These are phyloP conservation scores for Tretioscincus oriximinensis DNA, from an alignment of 2,113 vertebrate genomes.

Conservation along the genomic window DNA sequence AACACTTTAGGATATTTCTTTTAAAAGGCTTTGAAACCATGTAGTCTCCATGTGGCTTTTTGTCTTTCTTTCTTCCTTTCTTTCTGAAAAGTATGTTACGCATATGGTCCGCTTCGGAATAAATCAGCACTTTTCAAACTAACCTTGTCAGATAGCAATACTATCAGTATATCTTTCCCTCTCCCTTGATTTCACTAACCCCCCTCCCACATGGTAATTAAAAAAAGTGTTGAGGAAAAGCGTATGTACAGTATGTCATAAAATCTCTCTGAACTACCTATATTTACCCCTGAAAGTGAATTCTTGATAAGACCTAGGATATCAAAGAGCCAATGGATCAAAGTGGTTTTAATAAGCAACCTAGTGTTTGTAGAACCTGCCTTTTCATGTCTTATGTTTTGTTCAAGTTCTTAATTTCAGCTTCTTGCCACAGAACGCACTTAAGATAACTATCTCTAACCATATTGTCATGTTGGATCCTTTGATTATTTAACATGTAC, in stretches of 20 bases:
- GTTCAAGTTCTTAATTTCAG: slow-evolving; percentile 81
- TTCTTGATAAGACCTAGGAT: slow-evolving; percentile 98
- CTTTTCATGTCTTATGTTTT: slow-evolving; percentile 91
- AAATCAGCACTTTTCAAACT: slow-evolving; percentile 55
- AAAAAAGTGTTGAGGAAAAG: slow-evolving; percentile 88
- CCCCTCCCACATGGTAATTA: slow-evolving; percentile 82
- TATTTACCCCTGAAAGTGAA: slow-evolving; percentile 99
- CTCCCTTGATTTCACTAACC: slow-evolving; percentile 73
- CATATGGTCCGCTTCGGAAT: slow-evolving; percentile 38
- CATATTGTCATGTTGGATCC: slow-evolving; percentile 88
- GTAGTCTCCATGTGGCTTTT: too few relatives aligned
- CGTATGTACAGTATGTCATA: slow-evolving; percentile 86
- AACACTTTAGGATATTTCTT: neutral
- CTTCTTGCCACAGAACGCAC: slow-evolving; percentile 84
- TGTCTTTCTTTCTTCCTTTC: neutral
- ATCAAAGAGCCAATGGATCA: slow-evolving; percentile 98
- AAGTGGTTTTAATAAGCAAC: slow-evolving; percentile 99
- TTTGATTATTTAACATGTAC: slow-evolving; percentile 90
- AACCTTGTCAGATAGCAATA: slow-evolving; percentile 51
- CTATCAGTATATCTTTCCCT: slow-evolving; percentile 62
- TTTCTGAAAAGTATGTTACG: neutral
- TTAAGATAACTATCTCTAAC: slow-evolving; percentile 91
- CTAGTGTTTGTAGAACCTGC: slow-evolving; percentile 88
- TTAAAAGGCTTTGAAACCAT: neutral
- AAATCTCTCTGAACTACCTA: slow-evolving; percentile 99